phyloP scores from a whole-genome alignment of 2,888 invertebrate genomes.

The Cataglyphis cursor region DNA sequence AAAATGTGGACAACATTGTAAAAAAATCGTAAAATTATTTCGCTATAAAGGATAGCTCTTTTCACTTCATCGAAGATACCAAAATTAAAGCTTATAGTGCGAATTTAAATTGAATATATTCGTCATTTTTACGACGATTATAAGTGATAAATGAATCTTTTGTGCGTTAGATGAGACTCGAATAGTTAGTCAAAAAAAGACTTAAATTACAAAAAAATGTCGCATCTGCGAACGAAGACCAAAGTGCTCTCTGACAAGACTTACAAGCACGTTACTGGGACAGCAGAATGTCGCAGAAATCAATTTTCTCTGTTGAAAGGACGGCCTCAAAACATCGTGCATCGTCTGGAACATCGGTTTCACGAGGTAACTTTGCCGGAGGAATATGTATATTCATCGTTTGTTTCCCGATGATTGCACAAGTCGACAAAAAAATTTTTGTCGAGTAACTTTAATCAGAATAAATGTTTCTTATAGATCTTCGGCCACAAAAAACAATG shows the following conservation, averaged over 20 bases:
- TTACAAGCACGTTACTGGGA: conserved; percentile 74
- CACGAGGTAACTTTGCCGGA: conserved; percentile 80
- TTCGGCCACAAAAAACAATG: no score
- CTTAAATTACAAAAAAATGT: conserved; percentile 69
- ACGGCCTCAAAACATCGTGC: conserved; percentile 75
- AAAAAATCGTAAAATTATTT: background rate
- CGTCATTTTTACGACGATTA: background rate
- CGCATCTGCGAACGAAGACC: conserved; percentile 69
- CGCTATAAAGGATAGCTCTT: background rate
- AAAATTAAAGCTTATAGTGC: background rate
- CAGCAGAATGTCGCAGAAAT: conserved; percentile 79
- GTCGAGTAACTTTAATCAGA: no score
- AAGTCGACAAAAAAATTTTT: no score
- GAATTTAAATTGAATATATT: background rate
- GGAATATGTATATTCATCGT: background rate
- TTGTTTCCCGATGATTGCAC: background rate
- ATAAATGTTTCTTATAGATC: no score
- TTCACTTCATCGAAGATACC: background rate
- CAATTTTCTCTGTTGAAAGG: conserved; percentile 79
- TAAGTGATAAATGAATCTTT: conserved; percentile 9
- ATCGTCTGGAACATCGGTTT: conserved; percentile 81
- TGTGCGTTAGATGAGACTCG: background rate
- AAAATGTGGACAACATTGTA: background rate
- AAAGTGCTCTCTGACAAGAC: conserved; percentile 54
- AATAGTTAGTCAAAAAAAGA: background rate